Conservation (phyloP, 2,113 vertebrate genomes). For the Mesembrinibis cayennensis region DNA sequence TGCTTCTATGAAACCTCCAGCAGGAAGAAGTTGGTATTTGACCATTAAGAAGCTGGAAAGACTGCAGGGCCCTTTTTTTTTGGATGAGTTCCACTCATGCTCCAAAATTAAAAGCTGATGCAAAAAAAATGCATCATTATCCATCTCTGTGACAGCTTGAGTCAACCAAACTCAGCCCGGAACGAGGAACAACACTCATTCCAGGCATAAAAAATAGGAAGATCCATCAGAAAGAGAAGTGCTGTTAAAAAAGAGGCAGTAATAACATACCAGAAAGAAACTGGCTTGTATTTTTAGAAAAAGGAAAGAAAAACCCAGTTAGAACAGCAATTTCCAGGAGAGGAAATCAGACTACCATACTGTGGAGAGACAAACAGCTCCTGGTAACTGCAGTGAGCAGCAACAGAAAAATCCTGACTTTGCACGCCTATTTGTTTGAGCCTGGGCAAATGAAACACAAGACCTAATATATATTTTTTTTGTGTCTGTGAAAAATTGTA, state of each 20-base stretch:
- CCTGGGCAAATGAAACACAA: background rate
- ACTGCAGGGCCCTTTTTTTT: background rate
- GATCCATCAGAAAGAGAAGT: conserved; percentile 40
- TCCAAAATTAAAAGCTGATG: conserved; percentile 57
- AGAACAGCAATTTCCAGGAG: conserved; percentile 28
- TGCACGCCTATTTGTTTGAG: background rate
- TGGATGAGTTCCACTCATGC: background rate
- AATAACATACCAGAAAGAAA: conserved; percentile 54
- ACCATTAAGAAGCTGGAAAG: background rate
- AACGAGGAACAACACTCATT: background rate
- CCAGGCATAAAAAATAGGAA: conserved; percentile 32
- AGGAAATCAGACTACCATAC: background rate
- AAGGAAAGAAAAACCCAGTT: conserved; percentile 18
- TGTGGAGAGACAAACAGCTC: background rate
- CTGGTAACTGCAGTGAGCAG: background rate
- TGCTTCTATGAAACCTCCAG: background rate
- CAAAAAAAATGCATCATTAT: conserved; percentile 1
- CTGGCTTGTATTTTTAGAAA: conserved; percentile 41
- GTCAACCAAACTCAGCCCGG: conserved; percentile 12
- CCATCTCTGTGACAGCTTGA: conserved; percentile 46
- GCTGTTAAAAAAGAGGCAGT: conserved; percentile 40
- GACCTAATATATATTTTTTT: background rate
- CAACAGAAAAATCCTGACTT: background rate
- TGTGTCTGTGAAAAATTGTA: background rate
- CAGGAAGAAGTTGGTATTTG: background rate